Evolutionary conservation across 1,140 invertebrate genomes (phyloP), one percentile per base, ranked within the genome.

Genomic region (Pseudoatta argentina): DNA sequence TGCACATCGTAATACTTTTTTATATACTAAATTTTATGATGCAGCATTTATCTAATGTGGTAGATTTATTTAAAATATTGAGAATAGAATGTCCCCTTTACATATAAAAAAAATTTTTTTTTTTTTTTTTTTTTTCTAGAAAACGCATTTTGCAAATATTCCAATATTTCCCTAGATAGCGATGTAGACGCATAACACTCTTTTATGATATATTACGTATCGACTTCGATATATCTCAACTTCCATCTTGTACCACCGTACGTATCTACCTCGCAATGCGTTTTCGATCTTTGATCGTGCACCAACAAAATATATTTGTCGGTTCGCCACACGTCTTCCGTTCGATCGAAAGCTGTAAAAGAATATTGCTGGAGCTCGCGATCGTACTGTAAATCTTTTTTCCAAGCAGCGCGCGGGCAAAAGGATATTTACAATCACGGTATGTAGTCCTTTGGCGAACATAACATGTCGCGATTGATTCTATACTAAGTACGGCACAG

Each of bases 181-280:
- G 53, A 81, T 81, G 51, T 24, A 57, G 78, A 81, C 55, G 55
- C 79, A 30, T 72, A 72, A 72, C 34, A 51, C 24, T 61, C 39
- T 63, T 73, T 75, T 61, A 83, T 83, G 57, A 82, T 82, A 73
- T 82, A 82, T 82, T 82, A 73, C 79, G 53, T 39, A 69, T 82
- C 39, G 24, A 73, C 24, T 82, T 44, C 6, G 79, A 61, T 67
- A 8, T 73, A 48, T 82, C 64, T 82, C 79, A 48, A 73, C 44
- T 82, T 12, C 39, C 67, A 73, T 82, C 55, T 59, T 44, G 53
- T 5, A 55, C 30, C 64, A n/a, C 55, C 1, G 3, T 27, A 27
- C 16, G 21, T 57, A 71, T 59, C 44, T 5, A 10, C 6, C 27
- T 44, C 55, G 79, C 71, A 27, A 83, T 75, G 69, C 79, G 67